These are phyloP conservation scores for Sesamia inferens DNA, from an alignment of 2,888 invertebrate species.

Conservation along the genomic window DNA sequence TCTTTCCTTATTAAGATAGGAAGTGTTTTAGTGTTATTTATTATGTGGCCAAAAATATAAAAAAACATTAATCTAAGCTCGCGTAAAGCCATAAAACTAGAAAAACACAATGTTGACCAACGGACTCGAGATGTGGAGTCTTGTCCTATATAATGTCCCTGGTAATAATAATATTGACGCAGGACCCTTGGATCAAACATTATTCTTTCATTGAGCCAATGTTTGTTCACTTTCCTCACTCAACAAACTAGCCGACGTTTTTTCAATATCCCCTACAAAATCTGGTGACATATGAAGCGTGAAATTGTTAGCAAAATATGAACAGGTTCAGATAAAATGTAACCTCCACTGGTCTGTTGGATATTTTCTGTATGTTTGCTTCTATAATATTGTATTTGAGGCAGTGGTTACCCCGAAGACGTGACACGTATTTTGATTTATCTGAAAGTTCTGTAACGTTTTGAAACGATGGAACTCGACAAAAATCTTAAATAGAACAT, in stretches of 20 bases:
- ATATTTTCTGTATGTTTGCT: not conserved
- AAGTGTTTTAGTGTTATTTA: not conserved
- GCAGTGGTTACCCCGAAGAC: not conserved
- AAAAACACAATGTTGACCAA: slow-evolving; percentile 43
- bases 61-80: not conserved
- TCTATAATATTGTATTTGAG: not conserved
- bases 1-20: not conserved
- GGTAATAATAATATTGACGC: slow-evolving; percentile 53
- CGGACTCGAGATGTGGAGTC: slow-evolving; percentile 29
- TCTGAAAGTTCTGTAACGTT: not conserved
- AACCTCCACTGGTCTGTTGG: slow-evolving; percentile 10
- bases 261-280: slow-evolving; percentile 39
- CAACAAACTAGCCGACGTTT: slow-evolving; percentile 53
- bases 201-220: slow-evolving; percentile 60
- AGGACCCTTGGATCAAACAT: slow-evolving; percentile 58
- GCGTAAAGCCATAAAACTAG: slow-evolving; percentile 38
- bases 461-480: not conserved
- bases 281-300: slow-evolving; percentile 42
- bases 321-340: slow-evolving; percentile 10
- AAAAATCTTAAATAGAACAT: not conserved
- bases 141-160: slow-evolving; percentile 53
- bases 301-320: slow-evolving; percentile 34
- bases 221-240: slow-evolving; percentile 58
- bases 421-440: not conserved
- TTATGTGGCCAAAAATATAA: not conserved